Conservation (phyloP, 2,888 invertebrate genomes). For the Azorinus chamasolen region DNA sequence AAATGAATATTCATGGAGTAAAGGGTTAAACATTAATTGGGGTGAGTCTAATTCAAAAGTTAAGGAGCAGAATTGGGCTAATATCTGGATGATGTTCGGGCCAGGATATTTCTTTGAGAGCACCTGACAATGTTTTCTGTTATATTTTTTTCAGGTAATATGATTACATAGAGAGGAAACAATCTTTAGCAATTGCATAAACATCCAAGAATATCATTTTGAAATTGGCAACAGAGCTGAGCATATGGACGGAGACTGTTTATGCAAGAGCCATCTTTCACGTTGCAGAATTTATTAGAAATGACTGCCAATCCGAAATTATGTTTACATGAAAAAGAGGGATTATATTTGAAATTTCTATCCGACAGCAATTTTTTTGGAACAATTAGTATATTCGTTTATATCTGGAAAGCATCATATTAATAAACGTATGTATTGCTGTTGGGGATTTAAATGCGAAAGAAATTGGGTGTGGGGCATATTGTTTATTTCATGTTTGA, state of each 20-base stretch:
- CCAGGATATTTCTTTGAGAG: no score
- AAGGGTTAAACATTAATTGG: no score
- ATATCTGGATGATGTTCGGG: no score
- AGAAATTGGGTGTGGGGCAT: constrained; percentile 61
- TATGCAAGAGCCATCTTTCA: constrained; percentile 54
- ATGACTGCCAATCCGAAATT: constrained; percentile 54
- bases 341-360: constrained; percentile 59
- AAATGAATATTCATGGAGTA: no score
- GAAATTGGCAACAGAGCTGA: constrained; percentile 33
- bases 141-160: no score
- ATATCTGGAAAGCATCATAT: constrained; percentile 58
- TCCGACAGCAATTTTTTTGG: constrained; percentile 42
- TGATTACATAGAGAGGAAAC: no score
- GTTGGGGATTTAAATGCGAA: constrained; percentile 47
- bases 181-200: constrained; percentile 27
- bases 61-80: no score
- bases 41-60: no score
- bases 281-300: constrained; percentile 58
- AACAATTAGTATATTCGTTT: constrained; percentile 62
- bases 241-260: constrained; percentile 34
- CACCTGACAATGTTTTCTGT: no score
- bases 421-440: constrained; percentile 25
- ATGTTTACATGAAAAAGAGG: constrained; percentile 53
- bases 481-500: constrained; percentile 67
- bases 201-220: constrained; percentile 49